Evolutionary conservation across 2,797 vertebrate genomes (phyloP).

Genomic region (Gymnothorax reevesii): DNA sequence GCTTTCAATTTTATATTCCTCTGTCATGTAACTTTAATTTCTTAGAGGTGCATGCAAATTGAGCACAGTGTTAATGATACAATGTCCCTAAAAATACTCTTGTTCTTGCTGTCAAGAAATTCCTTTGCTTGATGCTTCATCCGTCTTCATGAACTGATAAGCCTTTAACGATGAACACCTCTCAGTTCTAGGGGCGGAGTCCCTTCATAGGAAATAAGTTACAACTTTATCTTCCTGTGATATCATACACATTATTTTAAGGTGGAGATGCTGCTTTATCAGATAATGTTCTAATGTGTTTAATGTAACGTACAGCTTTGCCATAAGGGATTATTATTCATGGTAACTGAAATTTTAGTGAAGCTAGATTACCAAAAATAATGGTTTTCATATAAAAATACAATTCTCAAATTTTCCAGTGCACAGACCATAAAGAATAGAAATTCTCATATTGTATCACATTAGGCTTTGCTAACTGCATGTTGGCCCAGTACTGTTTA

Average conservation of each 20-base stretch:
- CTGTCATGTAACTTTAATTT: too few relatives aligned
- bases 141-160: background rate
- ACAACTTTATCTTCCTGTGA: background rate
- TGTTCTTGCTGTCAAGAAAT: background rate
- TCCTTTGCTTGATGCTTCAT: constrained; percentile 10
- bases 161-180: background rate
- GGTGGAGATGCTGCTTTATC: background rate
- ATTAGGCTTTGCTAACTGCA: background rate
- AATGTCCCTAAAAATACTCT: background rate
- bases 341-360: background rate
- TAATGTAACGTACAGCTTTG: background rate
- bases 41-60: background rate
- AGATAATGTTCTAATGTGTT: background rate
- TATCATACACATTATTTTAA: background rate
- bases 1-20: constrained; percentile 21
- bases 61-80: background rate
- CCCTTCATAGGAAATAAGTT: background rate
- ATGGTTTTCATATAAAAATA: background rate
- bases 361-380: background rate
- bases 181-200: background rate
- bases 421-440: background rate
- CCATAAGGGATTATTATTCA: background rate
- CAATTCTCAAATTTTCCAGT: background rate
- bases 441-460: background rate
- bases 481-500: background rate